Evolutionary conservation across 1,140 invertebrate genomes (phyloP), one percentile per base, ranked within the genome.

Genomic region (Drosophila nebulosa): DNA sequence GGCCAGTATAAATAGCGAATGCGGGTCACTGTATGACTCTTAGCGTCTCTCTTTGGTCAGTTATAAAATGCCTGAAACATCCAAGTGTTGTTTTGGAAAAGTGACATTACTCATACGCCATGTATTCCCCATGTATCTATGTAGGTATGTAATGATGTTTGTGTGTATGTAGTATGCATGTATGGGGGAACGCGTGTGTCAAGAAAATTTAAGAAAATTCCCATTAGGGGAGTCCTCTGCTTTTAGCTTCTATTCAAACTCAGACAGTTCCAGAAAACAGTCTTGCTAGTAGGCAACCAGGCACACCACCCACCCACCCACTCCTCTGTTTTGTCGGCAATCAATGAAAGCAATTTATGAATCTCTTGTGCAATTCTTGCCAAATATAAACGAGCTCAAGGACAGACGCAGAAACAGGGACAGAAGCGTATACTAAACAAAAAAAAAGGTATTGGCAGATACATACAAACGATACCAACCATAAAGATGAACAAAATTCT

Each of bases 301-400:
- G 1, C 16, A 55, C 27, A 18, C 3, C 56, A 16, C n/a, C 16
- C 18, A 16, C 36, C 42, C 21, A 27, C 18, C 16, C 69, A 14
- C 69, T 52, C 52, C 73, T 26, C 30, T 60, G 56, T 65, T 71
- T 86, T 86, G 81, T 86, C 55, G 78, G 74, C 81, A 88, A 86
- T 86, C 83, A 86, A 86, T 86, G 83, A 76, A 81, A 86, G 83
- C 83, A 86, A 86, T 86, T 86, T 86, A 78, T 57, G 83, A 86
- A 79, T 86, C 83, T 83, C 83, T 78, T 86, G 83, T 78, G 83
- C 78, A 63, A 88, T 83, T 69, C 63, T 62, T 73, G 69, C 52
- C 74, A 81, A 62, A 75, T 62, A 80, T 69, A 86, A 85, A 78
- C 81, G 78, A 85, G 81, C 70, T 78, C 69, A 71, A 80, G 75